These are phyloP conservation scores for Melanerpes formicivorus DNA, from an alignment of 2,113 vertebrate species.

Conservation along the genomic window DNA sequence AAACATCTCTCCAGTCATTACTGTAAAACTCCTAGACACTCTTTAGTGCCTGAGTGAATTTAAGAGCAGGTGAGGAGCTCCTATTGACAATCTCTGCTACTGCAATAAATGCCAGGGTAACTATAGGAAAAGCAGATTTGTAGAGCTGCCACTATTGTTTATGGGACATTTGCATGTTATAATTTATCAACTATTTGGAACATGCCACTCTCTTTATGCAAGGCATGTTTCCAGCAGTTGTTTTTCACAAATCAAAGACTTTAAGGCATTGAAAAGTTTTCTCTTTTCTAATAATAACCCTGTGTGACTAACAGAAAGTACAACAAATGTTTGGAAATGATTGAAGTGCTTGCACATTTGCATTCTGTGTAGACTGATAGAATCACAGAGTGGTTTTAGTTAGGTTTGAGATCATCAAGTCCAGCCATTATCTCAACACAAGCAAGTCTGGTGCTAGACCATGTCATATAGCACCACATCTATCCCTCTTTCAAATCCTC, in stretches of 20 bases:
- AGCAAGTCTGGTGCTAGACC: too few species aligned
- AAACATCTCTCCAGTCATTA: constrained; percentile 5
- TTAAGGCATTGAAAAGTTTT: not conserved
- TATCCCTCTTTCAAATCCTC: too few species aligned
- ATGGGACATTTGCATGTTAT: not conserved
- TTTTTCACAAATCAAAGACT: not conserved
- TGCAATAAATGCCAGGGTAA: not conserved
- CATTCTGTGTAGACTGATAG: not conserved
- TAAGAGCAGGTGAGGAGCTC: not conserved
- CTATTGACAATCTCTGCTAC: not conserved
- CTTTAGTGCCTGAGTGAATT: not conserved
- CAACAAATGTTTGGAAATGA: not conserved
- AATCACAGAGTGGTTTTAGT: too few species aligned
- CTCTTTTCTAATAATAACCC: not conserved
- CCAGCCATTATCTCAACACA: too few species aligned
- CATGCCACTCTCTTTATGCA: not conserved
- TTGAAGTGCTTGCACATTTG: not conserved
- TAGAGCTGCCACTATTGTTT: not conserved
- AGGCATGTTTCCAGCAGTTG: not conserved
- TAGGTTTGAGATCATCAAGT: too few species aligned
- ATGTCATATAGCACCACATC: too few species aligned
- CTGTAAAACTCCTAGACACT: not conserved
- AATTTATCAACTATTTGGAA: not conserved
- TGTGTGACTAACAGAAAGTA: not conserved
- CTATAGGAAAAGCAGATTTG: not conserved